Percentiles rank a stretch among this genome's conserved stretches.
Evolutionary conservation across 2,888 invertebrate genomes (phyloP).

Genomic region (Leptinotarsa tumamoca): DNA sequence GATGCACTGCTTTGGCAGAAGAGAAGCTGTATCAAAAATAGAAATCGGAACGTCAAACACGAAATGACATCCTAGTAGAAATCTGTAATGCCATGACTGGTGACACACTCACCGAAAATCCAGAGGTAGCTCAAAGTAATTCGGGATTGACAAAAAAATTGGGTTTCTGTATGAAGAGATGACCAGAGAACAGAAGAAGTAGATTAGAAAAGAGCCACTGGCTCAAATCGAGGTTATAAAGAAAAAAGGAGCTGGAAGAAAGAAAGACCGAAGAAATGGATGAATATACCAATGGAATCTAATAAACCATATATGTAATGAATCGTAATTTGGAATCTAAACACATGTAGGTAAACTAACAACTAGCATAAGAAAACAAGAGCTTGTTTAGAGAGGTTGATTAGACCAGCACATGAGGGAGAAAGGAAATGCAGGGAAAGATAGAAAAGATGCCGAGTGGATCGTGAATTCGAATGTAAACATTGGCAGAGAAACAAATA

Average conservation of each 20-base stretch:
- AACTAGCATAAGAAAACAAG: constrained; percentile 80
- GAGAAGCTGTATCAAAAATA: constrained; percentile 63
- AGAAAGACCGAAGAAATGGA: constrained; percentile 80
- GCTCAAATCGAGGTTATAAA: constrained; percentile 79
- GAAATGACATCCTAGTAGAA: constrained; percentile 86
- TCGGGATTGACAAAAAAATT: constrained; percentile 79
- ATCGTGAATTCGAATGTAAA: no score
- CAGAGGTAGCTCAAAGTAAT: constrained; percentile 81
- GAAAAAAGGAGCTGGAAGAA: constrained; percentile 73
- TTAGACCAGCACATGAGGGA: constrained; percentile 80
- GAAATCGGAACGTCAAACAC: constrained; percentile 71
- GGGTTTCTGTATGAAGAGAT: constrained; percentile 86
- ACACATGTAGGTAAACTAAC: constrained; percentile 72
- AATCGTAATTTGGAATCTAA: constrained; percentile 74
- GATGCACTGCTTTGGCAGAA: constrained; percentile 74
- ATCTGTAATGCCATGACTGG: constrained; percentile 85
- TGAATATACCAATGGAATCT: constrained; percentile 76
- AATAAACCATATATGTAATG: constrained; percentile 74
- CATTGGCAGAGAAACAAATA: no score
- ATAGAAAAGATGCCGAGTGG: constrained; percentile 70
- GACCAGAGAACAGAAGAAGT: constrained; percentile 79
- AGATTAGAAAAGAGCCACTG: constrained; percentile 79
- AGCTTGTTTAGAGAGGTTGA: constrained; percentile 53
- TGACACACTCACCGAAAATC: constrained; percentile 90
- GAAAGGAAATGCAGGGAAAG: constrained; percentile 71